Conservation (phyloP, 2,888 invertebrate species). For the Meteorus cinctellus region DNA sequence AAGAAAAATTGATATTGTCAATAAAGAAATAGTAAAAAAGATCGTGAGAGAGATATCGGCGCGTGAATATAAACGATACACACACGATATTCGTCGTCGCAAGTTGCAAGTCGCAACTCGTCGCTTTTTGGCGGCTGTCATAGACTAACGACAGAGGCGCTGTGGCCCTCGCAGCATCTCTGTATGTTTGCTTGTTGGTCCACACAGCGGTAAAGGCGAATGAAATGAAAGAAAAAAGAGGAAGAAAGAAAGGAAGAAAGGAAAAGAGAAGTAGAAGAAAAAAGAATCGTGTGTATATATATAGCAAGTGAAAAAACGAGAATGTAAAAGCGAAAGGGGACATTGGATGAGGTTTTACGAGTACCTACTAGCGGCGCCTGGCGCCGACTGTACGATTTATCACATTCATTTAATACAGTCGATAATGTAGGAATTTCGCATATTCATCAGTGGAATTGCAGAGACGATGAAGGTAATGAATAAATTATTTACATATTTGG, state of each 20-base stretch:
- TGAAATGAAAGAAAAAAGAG: constrained; percentile 2
- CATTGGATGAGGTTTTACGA: not conserved
- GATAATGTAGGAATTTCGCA: not conserved
- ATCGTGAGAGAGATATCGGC: not conserved
- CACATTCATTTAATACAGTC: not conserved
- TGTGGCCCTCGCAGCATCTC: constrained; percentile 30
- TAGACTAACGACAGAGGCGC: constrained; percentile 63
- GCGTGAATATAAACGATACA: constrained; percentile 14
- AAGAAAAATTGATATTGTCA: not conserved
- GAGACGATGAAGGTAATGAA: constrained; percentile 7
- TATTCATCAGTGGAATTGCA: not conserved
- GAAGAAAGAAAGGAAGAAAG: not conserved
- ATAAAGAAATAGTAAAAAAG: not conserved
- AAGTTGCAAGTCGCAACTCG: constrained; percentile 38
- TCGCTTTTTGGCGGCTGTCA: constrained; percentile 69
- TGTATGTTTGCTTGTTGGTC: constrained; percentile 20
- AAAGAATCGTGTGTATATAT: not conserved
- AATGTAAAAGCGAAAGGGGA: constrained; percentile 12
- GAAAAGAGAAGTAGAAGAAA: not conserved
- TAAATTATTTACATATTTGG: constrained; percentile 3
- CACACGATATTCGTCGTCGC: constrained; percentile 2
- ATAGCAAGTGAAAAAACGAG: not conserved
- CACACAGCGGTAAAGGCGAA: constrained; percentile 8
- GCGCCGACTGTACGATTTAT: not conserved
- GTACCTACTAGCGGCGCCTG: not conserved